A percentile compares a stretch with the other conserved stretches of the same genome.
phyloP scores from a whole-genome alignment of 2,888 invertebrate genomes.

The Macaria notata region DNA sequence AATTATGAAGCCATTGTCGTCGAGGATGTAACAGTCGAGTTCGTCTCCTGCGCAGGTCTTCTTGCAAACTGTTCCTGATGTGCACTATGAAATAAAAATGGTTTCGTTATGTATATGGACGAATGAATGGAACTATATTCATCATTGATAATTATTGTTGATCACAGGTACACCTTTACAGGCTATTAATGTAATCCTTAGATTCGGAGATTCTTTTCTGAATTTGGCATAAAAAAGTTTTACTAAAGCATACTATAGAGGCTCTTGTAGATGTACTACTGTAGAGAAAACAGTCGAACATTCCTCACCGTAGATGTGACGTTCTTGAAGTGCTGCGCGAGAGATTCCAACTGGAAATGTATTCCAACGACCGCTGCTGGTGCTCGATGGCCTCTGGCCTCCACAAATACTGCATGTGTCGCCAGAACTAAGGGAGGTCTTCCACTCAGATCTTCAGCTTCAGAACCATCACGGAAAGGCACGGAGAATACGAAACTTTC shows the following conservation, averaged over 20 bases:
- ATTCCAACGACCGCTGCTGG: slow-evolving; percentile 96
- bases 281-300: neutral
- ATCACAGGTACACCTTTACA: too few relatives aligned
- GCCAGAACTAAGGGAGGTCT: slow-evolving; percentile 88
- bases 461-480: slow-evolving; percentile 86
- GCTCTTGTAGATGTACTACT: neutral
- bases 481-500: slow-evolving; percentile 96
- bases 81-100: slow-evolving; percentile 80
- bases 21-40: slow-evolving; percentile 95
- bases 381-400: slow-evolving; percentile 90
- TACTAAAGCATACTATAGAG: neutral
- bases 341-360: slow-evolving; percentile 91
- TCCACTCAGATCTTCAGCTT: slow-evolving; percentile 81
- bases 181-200: too few relatives aligned
- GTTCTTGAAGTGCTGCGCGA: slow-evolving; percentile 92
- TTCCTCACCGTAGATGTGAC: slow-evolving; percentile 90
- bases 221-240: neutral
- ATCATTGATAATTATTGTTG: too few relatives aligned
- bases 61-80: slow-evolving; percentile 86
- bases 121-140: too few relatives aligned
- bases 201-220: too few relatives aligned
- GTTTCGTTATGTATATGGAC: neutral
- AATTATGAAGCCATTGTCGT: slow-evolving; percentile 97
- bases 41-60: slow-evolving; percentile 94
- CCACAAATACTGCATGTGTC: slow-evolving; percentile 95